These are phyloP conservation scores for Polydrusus tereticollis DNA, from an alignment of 2,888 invertebrate species.

Conservation along the genomic window DNA sequence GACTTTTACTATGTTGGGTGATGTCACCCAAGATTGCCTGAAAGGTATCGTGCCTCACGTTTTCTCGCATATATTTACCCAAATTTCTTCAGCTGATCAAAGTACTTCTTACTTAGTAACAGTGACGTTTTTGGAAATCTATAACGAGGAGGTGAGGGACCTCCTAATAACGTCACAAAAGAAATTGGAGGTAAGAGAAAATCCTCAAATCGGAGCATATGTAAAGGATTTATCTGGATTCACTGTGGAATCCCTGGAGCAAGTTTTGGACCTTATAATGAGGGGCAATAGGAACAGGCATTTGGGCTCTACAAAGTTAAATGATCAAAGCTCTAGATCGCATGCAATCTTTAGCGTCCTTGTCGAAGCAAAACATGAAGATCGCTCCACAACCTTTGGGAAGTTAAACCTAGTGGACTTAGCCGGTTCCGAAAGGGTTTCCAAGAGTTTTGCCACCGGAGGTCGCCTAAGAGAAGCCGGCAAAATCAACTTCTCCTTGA, in stretches of 20 bases:
- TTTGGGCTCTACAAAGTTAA: slow-evolving; percentile 89
- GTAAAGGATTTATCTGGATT: slow-evolving; percentile 95
- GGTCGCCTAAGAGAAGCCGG: slow-evolving; percentile 93
- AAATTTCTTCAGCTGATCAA: slow-evolving; percentile 87
- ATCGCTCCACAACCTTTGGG: slow-evolving; percentile 86
- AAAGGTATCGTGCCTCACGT: slow-evolving; percentile 97
- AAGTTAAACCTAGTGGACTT: slow-evolving; percentile 96
- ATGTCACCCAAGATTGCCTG: slow-evolving; percentile 84
- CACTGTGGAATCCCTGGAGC: slow-evolving; percentile 95
- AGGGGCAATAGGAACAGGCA: slow-evolving; percentile 93
- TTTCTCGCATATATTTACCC: slow-evolving; percentile 97
- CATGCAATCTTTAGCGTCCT: slow-evolving; percentile 98
- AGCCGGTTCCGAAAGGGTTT: slow-evolving; percentile 96
- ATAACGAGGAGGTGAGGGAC: slow-evolving; percentile 97
- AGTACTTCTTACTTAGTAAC: slow-evolving; percentile 90
- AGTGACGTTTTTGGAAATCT: slow-evolving; percentile 97
- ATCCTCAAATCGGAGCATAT: slow-evolving; percentile 95
- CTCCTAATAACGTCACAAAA: slow-evolving; percentile 75
- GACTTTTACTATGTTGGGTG: slow-evolving; percentile 97
- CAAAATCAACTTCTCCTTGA: slow-evolving; percentile 95
- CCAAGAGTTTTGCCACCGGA: slow-evolving; percentile 93
- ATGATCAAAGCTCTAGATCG: slow-evolving; percentile 91
- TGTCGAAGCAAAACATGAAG: slow-evolving; percentile 90
- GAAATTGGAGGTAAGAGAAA: slow-evolving; percentile 90
- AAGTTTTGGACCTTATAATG: slow-evolving; percentile 93